Evolutionary conservation across 2,113 vertebrate species (phyloP).

Genomic region (Pseudorasbora parva): DNA sequence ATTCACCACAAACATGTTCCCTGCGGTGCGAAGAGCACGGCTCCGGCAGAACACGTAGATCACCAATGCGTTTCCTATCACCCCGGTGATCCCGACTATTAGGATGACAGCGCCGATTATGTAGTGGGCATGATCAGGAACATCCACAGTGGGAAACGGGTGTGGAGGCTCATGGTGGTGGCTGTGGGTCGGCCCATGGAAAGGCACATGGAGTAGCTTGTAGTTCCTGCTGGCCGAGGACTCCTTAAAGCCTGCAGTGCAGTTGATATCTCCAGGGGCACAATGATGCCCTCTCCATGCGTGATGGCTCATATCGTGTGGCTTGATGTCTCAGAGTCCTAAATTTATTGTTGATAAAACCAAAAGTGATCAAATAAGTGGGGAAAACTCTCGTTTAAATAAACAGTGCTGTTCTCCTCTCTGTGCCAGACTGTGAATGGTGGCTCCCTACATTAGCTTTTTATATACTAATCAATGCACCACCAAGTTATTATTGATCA

Average conservation of each 20-base stretch:
- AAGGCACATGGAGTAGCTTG: slow-evolving; percentile 36
- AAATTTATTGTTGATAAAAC: not conserved
- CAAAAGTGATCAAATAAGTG: not conserved
- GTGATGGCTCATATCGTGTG: slow-evolving; percentile 29
- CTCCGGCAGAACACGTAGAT: slow-evolving; percentile 67
- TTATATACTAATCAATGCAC: slow-evolving; percentile 59
- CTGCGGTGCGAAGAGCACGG: slow-evolving; percentile 76
- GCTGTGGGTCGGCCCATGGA: slow-evolving; percentile 28
- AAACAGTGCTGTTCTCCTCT: slow-evolving; percentile 6
- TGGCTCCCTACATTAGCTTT: slow-evolving; percentile 47
- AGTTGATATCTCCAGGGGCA: slow-evolving; percentile 48
- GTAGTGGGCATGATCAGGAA: slow-evolving; percentile 65
- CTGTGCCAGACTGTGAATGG: not conserved
- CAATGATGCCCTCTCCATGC: slow-evolving; percentile 48
- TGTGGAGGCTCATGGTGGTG: not conserved
- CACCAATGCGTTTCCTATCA: slow-evolving; percentile 63
- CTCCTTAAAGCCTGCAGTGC: slow-evolving; percentile 45
- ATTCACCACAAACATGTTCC: slow-evolving; percentile 83
- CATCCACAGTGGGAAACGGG: slow-evolving; percentile 57
- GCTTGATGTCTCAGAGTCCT: not conserved
- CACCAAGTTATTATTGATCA: slow-evolving; percentile 46
- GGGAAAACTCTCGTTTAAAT: not conserved
- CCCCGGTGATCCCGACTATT: slow-evolving; percentile 60
- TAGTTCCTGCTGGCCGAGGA: slow-evolving; percentile 23
- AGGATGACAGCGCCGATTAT: slow-evolving; percentile 63